A percentile compares a stretch with the other conserved stretches of the same genome.
Conservation (phyloP, 2,797 vertebrate species). For the Pteropus rufus region DNA sequence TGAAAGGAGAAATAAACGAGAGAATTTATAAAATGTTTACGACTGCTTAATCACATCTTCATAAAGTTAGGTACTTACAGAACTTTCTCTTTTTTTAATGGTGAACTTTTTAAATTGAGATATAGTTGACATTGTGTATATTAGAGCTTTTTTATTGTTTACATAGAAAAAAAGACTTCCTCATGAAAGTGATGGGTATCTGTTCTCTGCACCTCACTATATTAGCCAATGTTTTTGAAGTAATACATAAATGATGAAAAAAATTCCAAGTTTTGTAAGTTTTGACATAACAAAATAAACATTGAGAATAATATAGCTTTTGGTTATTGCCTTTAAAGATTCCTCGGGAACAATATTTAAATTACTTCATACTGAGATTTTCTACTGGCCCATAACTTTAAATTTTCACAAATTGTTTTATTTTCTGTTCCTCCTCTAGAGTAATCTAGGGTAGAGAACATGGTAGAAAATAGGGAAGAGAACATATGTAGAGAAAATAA, state of each 20-base stretch:
- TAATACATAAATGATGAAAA: conserved; percentile 14
- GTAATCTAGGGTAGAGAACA: not conserved
- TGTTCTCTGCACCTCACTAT: not conserved
- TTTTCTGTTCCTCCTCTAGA: conserved; percentile 9
- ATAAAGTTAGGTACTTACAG: not conserved
- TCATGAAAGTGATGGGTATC: not conserved
- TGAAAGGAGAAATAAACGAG: not conserved
- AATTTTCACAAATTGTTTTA: conserved; percentile 19
- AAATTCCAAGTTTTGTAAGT: not conserved
- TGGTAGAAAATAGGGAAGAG: not conserved
- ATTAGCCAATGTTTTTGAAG: conserved; percentile 8
- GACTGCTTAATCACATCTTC: not conserved
- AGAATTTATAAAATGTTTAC: not conserved
- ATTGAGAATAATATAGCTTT: not conserved
- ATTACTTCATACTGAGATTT: conserved; percentile 33
- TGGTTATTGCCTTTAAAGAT: not conserved
- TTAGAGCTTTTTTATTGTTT: conserved; percentile 16
- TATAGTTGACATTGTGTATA: not conserved
- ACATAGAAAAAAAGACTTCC: not conserved
- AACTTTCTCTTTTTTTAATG: not conserved
- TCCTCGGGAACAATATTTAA: conserved; percentile 26
- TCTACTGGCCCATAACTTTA: not conserved
- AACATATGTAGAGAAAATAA: not conserved
- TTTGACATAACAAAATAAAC: conserved; percentile 15
- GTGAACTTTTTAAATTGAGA: not conserved